Evolutionary conservation across 2,888 invertebrate genomes (phyloP).

Genomic region (Rhopalosiphum nymphaeae): DNA sequence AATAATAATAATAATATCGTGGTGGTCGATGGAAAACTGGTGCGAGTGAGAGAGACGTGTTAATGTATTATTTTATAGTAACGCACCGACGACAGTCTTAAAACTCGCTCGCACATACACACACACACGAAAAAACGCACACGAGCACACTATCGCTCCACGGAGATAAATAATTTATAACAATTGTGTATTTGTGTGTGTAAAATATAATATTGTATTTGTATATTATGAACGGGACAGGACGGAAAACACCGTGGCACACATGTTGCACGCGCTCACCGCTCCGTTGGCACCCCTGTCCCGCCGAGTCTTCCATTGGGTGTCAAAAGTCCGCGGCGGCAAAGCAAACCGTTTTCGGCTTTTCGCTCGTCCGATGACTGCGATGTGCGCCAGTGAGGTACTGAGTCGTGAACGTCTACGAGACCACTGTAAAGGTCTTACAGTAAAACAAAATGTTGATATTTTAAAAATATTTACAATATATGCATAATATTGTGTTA

Average conservation of each 20-base stretch:
- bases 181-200: background rate
- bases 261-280: constrained; percentile 53
- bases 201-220: background rate
- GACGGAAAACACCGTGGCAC: constrained; percentile 43
- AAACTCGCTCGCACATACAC: background rate
- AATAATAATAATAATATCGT: background rate
- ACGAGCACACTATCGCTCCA: background rate
- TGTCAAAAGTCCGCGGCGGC: constrained; percentile 31
- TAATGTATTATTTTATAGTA: background rate
- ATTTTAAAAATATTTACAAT: background rate
- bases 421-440: background rate
- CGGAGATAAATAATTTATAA: constrained; percentile 48
- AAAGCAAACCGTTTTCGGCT: background rate
- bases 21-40: background rate
- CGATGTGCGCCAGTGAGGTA: background rate
- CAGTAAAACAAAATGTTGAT: background rate
- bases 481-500: accelerated
- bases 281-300: constrained; percentile 52
- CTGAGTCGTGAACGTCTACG: background rate
- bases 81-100: background rate
- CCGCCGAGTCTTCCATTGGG: constrained; percentile 5
- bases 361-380: background rate
- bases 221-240: background rate
- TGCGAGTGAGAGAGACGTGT: background rate
- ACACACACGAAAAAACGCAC: background rate